These are phyloP conservation scores for Halictus rubicundus DNA, from an alignment of 1,140 invertebrate genomes.

Conservation along the genomic window DNA sequence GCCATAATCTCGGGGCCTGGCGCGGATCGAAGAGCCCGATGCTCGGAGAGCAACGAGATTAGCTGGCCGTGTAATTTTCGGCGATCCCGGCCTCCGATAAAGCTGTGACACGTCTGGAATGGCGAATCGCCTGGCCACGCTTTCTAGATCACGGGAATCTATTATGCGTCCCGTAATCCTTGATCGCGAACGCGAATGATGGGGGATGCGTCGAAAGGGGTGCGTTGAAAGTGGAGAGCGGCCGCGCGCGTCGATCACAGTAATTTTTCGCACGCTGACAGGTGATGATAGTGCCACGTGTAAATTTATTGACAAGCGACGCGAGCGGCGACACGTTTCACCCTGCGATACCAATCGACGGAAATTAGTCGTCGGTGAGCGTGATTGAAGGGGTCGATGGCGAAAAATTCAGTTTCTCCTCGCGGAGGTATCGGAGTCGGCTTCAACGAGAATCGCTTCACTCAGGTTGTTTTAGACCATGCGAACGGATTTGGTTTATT, in stretches of 20 bases:
- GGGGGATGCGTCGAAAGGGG: conserved; percentile 10
- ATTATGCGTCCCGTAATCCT: conserved; percentile 24
- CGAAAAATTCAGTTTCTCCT: too few relatives aligned
- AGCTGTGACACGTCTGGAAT: conserved; percentile 52
- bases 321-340: background rate
- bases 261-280: background rate
- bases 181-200: background rate
- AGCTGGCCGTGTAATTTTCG: conserved; percentile 61
- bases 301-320: conserved; percentile 25
- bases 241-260: background rate
- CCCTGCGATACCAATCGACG: background rate
- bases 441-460: too few relatives aligned
- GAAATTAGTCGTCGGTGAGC: background rate
- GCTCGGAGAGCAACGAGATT: conserved; percentile 43
- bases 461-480: too few relatives aligned
- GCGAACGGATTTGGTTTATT: too few relatives aligned
- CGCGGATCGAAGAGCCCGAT: conserved; percentile 12
- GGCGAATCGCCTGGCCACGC: conserved; percentile 34
- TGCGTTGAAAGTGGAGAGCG: conserved; percentile 26
- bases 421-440: too few relatives aligned
- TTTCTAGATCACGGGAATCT: conserved; percentile 42
- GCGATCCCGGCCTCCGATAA: conserved; percentile 53
- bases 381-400: background rate
- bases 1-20: conserved; percentile 32
- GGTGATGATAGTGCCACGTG: background rate